These are phyloP conservation scores for Heterodera carotae DNA, from an alignment of 1,140 invertebrate genomes.

Conservation along the genomic window DNA sequence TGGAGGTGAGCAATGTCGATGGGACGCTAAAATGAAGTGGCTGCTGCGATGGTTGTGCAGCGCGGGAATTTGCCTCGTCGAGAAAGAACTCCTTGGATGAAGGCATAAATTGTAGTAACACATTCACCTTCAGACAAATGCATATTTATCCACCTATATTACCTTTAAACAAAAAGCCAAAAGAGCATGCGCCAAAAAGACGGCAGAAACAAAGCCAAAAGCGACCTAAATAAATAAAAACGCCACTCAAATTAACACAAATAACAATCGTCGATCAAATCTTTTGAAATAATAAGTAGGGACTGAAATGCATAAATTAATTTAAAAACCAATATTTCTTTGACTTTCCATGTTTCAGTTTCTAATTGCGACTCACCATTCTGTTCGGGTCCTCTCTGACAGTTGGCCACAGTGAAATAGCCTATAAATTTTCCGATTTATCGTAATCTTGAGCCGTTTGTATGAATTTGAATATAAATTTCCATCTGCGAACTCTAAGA, in stretches of 20 bases:
- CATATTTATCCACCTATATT: no score
- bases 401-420: conserved; percentile 78
- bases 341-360: no score
- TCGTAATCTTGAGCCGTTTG: no score
- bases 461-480: no score
- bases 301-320: no score
- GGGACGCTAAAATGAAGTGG: background rate
- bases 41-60: background rate
- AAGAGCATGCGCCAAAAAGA: conserved; percentile 40
- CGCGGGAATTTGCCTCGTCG: background rate
- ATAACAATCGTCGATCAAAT: background rate
- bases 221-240: conserved; percentile 25
- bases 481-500: no score
- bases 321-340: no score
- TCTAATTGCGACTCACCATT: conserved; percentile 25
- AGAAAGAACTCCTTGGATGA: conserved; percentile 28
- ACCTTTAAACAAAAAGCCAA: conserved; percentile 50
- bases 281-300: no score
- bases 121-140: background rate
- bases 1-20: background rate
- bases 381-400: conserved; percentile 70
- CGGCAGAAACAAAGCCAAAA: conserved; percentile 44
- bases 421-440: conserved; percentile 60
- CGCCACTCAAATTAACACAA: background rate
- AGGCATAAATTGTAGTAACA: conserved; percentile 10